These are phyloP conservation scores for Gallinago stenura DNA, from an alignment of 2,797 vertebrate genomes.

Conservation along the genomic window DNA sequence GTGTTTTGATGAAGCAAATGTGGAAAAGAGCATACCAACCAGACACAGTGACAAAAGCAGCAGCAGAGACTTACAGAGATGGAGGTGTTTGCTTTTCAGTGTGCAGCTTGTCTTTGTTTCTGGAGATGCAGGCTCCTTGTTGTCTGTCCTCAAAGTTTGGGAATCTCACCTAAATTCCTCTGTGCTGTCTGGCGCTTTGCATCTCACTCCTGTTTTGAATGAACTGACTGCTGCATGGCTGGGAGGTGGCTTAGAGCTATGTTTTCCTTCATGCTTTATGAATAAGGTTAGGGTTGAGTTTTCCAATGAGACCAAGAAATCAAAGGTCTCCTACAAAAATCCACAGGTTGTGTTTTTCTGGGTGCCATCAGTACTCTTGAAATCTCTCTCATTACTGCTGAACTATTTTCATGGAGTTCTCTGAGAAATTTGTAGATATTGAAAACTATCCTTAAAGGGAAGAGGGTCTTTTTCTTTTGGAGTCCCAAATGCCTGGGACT, in stretches of 20 bases:
- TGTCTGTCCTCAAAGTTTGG: background rate
- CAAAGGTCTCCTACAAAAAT: background rate
- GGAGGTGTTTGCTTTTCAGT: background rate
- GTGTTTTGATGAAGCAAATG: conserved; percentile 72
- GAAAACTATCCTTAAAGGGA: background rate
- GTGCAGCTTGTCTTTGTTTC: background rate
- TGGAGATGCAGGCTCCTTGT: background rate
- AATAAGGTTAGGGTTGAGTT: conserved; percentile 13
- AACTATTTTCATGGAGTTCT: background rate
- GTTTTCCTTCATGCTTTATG: conserved; percentile 32
- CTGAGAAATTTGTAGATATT: background rate
- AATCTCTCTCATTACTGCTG: background rate
- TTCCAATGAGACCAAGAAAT: background rate
- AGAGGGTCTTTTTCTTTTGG: background rate
- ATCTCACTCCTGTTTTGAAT: background rate
- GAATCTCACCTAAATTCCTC: background rate
- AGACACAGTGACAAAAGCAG: background rate
- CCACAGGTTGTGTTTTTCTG: background rate
- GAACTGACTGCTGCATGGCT: background rate
- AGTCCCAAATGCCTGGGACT: background rate
- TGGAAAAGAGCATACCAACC: conserved; percentile 21
- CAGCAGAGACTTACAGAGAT: background rate
- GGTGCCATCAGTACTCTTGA: background rate
- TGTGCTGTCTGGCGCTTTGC: background rate
- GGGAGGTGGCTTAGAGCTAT: conserved; percentile 22